phyloP scores from a whole-genome alignment of 2,113 vertebrate species.

The Gavia stellata region DNA sequence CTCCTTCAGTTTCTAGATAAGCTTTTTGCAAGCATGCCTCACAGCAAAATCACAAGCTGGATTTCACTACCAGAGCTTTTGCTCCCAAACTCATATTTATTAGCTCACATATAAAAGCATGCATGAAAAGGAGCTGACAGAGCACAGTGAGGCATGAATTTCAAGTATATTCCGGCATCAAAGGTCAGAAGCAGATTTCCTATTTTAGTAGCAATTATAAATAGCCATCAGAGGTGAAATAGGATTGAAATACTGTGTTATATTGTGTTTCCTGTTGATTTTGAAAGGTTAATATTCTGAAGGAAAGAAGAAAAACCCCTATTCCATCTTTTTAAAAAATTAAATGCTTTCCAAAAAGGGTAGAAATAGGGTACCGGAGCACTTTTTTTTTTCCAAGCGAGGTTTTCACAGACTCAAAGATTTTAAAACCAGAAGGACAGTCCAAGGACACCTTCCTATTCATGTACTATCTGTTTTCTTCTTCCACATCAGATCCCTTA shows the following conservation, averaged over 20 bases:
- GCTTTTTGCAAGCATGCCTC: not conserved
- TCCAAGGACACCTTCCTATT: not conserved
- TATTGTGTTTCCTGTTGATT: not conserved
- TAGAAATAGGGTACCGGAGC: not conserved
- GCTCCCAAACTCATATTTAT: conserved; percentile 27
- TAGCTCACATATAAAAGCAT: not conserved
- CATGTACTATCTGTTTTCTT: not conserved
- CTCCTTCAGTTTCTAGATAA: not conserved
- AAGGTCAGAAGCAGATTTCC: conserved; percentile 49
- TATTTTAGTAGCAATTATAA: conserved; percentile 48
- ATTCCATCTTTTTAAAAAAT: not conserved
- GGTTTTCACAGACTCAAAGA: not conserved
- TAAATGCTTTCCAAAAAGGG: not conserved
- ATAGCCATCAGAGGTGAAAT: conserved; percentile 22
- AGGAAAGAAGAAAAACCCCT: not conserved
- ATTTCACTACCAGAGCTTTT: conserved; percentile 14
- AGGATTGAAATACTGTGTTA: not conserved
- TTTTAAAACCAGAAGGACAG: not conserved
- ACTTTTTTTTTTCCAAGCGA: not conserved
- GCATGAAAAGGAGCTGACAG: conserved; percentile 47
- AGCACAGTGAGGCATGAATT: conserved; percentile 45
- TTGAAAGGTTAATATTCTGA: not conserved
- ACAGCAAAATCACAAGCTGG: not conserved
- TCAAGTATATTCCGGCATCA: conserved; percentile 37
- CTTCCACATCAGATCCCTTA: not conserved